These are phyloP conservation scores for Nomia melanderi DNA, from an alignment of 1,140 invertebrate species.

Conservation along the genomic window DNA sequence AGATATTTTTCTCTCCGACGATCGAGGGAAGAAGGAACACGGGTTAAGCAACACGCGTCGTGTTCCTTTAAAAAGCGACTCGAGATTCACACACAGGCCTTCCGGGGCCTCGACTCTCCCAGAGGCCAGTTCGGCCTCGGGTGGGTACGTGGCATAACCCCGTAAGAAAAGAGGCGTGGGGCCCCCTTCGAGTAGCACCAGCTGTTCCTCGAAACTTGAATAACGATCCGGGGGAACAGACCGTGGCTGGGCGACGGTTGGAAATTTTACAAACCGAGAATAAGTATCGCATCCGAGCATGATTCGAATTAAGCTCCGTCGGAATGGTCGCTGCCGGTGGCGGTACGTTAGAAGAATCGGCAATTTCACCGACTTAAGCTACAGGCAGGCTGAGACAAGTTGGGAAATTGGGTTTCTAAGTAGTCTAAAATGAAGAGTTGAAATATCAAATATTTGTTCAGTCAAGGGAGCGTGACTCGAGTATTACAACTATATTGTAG, in stretches of 20 bases:
- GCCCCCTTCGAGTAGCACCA: slow-evolving; percentile 54
- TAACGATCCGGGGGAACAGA: slow-evolving; percentile 54
- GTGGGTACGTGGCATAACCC: slow-evolving; percentile 38
- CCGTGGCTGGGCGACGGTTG: slow-evolving; percentile 33
- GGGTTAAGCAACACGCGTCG: slow-evolving; percentile 2
- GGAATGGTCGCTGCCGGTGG: neutral
- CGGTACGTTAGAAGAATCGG: neutral
- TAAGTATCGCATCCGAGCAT: slow-evolving; percentile 21
- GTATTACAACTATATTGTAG: neutral
- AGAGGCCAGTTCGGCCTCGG: slow-evolving; percentile 31
- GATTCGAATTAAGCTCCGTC: slow-evolving; percentile 24
- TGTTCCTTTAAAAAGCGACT: slow-evolving; percentile 39
- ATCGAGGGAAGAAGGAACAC: neutral
- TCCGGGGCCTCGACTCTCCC: slow-evolving; percentile 25
- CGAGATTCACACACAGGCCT: slow-evolving; percentile 30
- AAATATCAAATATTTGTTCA: neutral
- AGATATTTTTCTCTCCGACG: neutral
- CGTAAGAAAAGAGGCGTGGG: slow-evolving; percentile 60
- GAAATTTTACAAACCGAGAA: slow-evolving; percentile 49
- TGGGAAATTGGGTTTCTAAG: neutral
- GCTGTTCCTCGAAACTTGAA: slow-evolving; percentile 64
- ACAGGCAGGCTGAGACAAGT: neutral
- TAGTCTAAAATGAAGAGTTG: too few relatives aligned
- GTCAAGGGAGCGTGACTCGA: neutral
- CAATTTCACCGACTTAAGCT: neutral